Evolutionary conservation across 2,113 vertebrate species (phyloP).

Genomic region (Phyllostomus hastatus): DNA sequence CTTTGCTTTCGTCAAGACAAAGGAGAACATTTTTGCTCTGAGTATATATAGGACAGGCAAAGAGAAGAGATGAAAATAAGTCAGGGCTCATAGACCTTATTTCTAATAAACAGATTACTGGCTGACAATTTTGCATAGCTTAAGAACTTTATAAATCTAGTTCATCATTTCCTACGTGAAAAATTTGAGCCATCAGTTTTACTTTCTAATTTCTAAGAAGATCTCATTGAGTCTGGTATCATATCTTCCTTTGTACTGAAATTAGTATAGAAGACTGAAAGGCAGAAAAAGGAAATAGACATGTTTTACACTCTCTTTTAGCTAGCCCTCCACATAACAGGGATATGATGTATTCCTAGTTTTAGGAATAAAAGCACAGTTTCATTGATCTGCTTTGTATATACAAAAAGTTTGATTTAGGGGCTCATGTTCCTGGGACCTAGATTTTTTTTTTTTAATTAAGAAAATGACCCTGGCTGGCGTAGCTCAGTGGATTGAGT

Average conservation of each 20-base stretch:
- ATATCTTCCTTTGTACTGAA: not conserved
- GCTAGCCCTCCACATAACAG: not conserved
- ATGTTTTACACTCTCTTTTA: not conserved
- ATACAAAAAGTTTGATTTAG: not conserved
- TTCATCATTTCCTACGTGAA: not conserved
- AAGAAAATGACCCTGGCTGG: constrained; percentile 38
- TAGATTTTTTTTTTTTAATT: constrained; percentile 52
- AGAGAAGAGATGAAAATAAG: not conserved
- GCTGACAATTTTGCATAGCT: not conserved
- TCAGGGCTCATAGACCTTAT: not conserved
- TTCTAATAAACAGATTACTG: not conserved
- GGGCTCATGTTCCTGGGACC: not conserved
- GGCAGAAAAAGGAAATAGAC: not conserved
- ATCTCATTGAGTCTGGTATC: not conserved
- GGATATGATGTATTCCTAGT: not conserved
- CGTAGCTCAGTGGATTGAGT: too few species aligned
- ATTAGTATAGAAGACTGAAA: not conserved
- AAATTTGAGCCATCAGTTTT: not conserved
- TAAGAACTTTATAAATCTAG: not conserved
- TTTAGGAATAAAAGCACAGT: constrained; percentile 30
- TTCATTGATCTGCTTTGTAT: constrained; percentile 40
- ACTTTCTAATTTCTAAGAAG: not conserved
- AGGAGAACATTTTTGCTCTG: not conserved
- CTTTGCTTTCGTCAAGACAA: not conserved
- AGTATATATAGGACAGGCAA: not conserved